Evolutionary conservation across 2,113 vertebrate species (phyloP), one percentile per base, ranked within the genome.

Genomic region (Acrocephalus arundinaceus): DNA sequence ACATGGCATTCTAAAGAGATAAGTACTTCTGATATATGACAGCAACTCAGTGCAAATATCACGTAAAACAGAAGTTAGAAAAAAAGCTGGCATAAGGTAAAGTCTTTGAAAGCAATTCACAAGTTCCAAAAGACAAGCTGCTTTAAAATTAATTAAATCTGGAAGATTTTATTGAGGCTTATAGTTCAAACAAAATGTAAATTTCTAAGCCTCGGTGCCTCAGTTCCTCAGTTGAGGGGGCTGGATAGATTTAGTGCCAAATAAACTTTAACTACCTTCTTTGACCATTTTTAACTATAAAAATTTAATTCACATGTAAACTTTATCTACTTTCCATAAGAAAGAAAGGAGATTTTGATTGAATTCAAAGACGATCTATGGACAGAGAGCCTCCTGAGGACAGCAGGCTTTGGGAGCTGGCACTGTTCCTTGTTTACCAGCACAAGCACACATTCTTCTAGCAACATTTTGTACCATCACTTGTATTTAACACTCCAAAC

Each of bases 11-110:
- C 92, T 91, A 86, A 94, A 93, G 90, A 97, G 67, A 87, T 87
- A 97, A 94, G 95, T 95, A 81, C 89, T 92, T 96, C 86, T 83
- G 54, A 94, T 94, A 90, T 71, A 66, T 70, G 61, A 91, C 85
- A 94, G 85, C 57, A 96, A 76, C 91, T 94, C 93, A 77, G 31
- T 72, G 63, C 24, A 88, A 93, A 85, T 46, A 89, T 31, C 15
- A 58, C 1, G 9, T 45, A 62, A 81, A 81, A 59, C 11, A 57
- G 22, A 67, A 62, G 66, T 51, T 22, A 59, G 33, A 39, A 62
- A 70, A 74, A 77, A 31, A 70, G 16, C 13, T 48, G 77, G 37
- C 55, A 71, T 63, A 84, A 73, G 24, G 21, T 73, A 3, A 57
- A 85, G 20, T 33, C 67, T 85, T 83, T 57, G 57, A 66, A 88